Conservation (phyloP, 2,888 invertebrate genomes). For the Syrista parreyssii region DNA sequence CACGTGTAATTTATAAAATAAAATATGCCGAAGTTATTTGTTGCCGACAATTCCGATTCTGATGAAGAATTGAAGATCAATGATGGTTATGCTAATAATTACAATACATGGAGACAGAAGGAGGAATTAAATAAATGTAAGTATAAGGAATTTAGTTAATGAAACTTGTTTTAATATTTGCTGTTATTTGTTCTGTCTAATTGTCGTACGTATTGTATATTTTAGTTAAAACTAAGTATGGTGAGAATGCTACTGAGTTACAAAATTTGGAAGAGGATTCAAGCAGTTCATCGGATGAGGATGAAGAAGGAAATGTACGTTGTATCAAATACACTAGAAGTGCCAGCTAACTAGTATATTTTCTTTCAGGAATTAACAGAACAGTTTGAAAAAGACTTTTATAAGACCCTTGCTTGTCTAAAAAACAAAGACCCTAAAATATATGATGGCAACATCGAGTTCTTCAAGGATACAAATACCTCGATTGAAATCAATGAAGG, state of each 20-base stretch:
- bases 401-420: constrained; percentile 84
- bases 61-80: constrained; percentile 75
- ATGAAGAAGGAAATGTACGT: constrained; percentile 71
- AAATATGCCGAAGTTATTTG: constrained; percentile 67
- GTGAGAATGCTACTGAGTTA: constrained; percentile 67
- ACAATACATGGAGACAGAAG: constrained; percentile 85
- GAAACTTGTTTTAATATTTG: not conserved
- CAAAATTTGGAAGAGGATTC: constrained; percentile 66
- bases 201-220: constrained; percentile 8
- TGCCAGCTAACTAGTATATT: not conserved
- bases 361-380: constrained; percentile 70
- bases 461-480: constrained; percentile 71
- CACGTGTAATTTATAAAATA: not conserved
- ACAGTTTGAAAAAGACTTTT: constrained; percentile 86
- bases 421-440: constrained; percentile 92
- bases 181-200: constrained; percentile 1
- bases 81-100: constrained; percentile 84
- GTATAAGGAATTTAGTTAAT: constrained; percentile 38
- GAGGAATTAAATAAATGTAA: constrained; percentile 87
- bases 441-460: constrained; percentile 80
- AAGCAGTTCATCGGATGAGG: constrained; percentile 71
- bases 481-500: constrained; percentile 2
- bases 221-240: constrained; percentile 81
- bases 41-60: constrained; percentile 69
- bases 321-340: not conserved